Base-by-base conservation (phyloP, 2,888 invertebrate species). In the Alviniconcha strummeri region DNA sequence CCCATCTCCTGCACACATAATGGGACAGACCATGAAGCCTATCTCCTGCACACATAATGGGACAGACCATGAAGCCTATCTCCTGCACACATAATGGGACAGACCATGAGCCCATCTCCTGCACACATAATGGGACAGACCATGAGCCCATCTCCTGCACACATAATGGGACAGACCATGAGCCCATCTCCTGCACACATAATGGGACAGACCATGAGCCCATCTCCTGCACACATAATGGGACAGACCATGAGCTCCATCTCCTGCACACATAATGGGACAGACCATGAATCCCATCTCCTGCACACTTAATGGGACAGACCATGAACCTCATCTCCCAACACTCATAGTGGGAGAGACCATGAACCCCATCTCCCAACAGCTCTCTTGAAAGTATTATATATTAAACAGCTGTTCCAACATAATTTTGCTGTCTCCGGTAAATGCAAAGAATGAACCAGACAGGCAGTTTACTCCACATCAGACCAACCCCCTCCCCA, bases 131-230 rank as follows among this genome's bases (percentile, higher is more conserved):
- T 3, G 36, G 36, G 36, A 0, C 36, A 36, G 36, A 36, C 36
- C 36, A n/a, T n/a, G n/a, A n/a, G n/a, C 94, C 89, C 19, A 98
- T 95, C 95, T 98, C 94, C 94, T 94, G 88, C 6, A 86, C 55
- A 82, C n/a, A 76, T 8, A 75, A 55, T 7, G 19, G 57, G 0
- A 60, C n/a, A 60, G 19, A 79, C 7, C 17, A 19, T 13, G 15
- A 60, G 13, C 94, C 7, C 17, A 98, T 95, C 95, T 98, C 94
- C 94, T 94, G 88, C 6, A 86, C 55, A 82, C n/a, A 76, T 8
- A 75, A 56, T 8, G 36, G 57, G 1, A 64, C n/a, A 64, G 19
- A 79, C 7, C n/a, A 36, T 13, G 17, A 60, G 4, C 94, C 89
- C 19, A 98, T 95, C 95, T 98, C 94, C 94, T 94, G 88, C 6